A percentile compares a stretch with the other conserved stretches of the same genome.
Evolutionary conservation across 2,797 vertebrate genomes (phyloP).

Genomic region (Strix occidentalis): DNA sequence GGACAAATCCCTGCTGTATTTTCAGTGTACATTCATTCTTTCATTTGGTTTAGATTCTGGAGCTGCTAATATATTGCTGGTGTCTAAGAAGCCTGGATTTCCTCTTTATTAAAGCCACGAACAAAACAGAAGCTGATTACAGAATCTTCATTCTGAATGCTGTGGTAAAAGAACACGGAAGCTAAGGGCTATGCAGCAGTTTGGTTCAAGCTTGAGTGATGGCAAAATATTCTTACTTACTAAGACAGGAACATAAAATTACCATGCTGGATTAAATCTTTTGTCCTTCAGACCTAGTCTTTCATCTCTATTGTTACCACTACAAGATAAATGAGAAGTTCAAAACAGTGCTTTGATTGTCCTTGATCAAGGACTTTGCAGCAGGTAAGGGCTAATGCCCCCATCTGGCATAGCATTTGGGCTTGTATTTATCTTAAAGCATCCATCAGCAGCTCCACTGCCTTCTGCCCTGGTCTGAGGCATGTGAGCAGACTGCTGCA

Average conservation of each 20-base stretch:
- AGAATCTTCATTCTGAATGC: not conserved
- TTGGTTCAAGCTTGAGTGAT: not conserved
- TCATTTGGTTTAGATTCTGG: not conserved
- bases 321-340: not conserved
- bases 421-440: not conserved
- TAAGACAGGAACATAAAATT: not conserved
- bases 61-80: not conserved
- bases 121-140: not conserved
- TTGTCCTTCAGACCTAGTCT: not conserved
- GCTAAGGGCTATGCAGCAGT: not conserved
- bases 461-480: not conserved
- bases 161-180: not conserved
- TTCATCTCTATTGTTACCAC: not conserved
- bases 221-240: not conserved
- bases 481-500: not conserved
- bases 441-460: not conserved
- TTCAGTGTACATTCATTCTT: not conserved
- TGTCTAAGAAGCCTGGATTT: not conserved
- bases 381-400: constrained; percentile 47
- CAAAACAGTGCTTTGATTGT: not conserved
- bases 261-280: not conserved
- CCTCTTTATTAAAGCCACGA: not conserved
- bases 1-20: constrained; percentile 1
- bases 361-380: constrained; percentile 46
- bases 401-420: not conserved